Base-by-base conservation (phyloP, 2,797 vertebrate species). In the Cetoscarus ocellatus region DNA sequence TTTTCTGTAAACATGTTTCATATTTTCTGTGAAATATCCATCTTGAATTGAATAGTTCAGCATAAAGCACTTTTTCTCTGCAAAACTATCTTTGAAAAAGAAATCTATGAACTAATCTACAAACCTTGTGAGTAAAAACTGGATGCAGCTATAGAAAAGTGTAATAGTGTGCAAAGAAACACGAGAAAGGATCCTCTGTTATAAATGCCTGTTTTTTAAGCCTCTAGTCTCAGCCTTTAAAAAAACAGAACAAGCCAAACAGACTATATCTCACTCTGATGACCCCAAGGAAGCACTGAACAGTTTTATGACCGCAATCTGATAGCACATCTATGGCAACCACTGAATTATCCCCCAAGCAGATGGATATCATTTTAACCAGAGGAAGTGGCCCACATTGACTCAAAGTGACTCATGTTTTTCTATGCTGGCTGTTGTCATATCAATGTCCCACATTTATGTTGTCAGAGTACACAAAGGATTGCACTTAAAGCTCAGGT, bases 311-410 rank as follows among this genome's bases (percentile, higher is more conserved):
- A 43, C 60, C 1, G 14, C 59, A 64, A 77, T 56, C 15, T 66
- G 65, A 82, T 47, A 54, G 19, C 67, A 39, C 8, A 40, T 70
- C 67, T 62, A 68, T 65, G 61, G 54, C 50, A 67, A 81, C 69
- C 57, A 56, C 60, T 35, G 47, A 69, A 56, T 57, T 55, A 55
- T 43, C 61, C 57, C 58, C 73, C 9, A 6, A 57, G 58, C 67
- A 54, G 62, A 77, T 51, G 44, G 54, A 47, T 5, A 10, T 65
- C 55, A 36, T 39, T 77, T 52, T 17, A 43, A 67, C 43, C 52
- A 58, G 72, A 45, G 73, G 47, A 80, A 48, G 50, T 58, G 73
- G 39, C 70, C 69, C 50, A 62, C 10, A 68, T 52, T 84, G 73
- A 78, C 59, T 68, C 66, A 54, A 40, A 55, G 39, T 70, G 66